These are phyloP conservation scores for Drosophila ercepeae DNA, from an alignment of 1,140 invertebrate genomes.

Conservation along the genomic window DNA sequence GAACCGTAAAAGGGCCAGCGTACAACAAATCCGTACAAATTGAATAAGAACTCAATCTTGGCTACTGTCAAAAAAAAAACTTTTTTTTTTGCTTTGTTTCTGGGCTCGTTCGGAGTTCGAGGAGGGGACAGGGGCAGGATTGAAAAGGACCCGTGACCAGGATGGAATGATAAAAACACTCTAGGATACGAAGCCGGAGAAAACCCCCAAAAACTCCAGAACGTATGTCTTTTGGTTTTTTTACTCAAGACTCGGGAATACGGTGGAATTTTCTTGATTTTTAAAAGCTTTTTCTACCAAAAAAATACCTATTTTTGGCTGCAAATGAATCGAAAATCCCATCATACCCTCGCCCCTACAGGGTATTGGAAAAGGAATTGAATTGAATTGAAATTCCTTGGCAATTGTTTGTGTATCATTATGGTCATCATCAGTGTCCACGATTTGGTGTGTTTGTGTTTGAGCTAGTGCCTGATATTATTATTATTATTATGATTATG, in stretches of 20 bases:
- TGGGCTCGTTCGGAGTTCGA: neutral
- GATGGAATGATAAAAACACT: constrained; percentile 53
- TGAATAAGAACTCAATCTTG: constrained; percentile 82
- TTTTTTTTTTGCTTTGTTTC: constrained; percentile 25
- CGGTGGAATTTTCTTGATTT: too few species aligned
- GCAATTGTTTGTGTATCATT: constrained; percentile 80
- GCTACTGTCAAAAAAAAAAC: constrained; percentile 79
- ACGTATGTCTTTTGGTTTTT: too few species aligned
- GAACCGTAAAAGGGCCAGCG: constrained; percentile 37
- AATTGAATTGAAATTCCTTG: constrained; percentile 79
- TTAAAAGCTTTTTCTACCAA: too few species aligned
- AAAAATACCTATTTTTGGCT: too few species aligned
- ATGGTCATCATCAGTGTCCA: constrained; percentile 72
- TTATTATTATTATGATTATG: constrained; percentile 24
- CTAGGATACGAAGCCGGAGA: too few species aligned
- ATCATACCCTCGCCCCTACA: neutral
- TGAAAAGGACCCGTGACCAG: constrained; percentile 24
- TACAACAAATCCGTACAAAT: constrained; percentile 75
- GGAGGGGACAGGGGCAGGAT: neutral
- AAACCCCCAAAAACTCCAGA: neutral
- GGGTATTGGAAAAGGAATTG: constrained; percentile 50
- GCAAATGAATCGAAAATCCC: neutral
- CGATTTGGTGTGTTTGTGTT: constrained; percentile 22
- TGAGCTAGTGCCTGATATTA: constrained; percentile 16
- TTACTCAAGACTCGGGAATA: too few species aligned